Conservation (phyloP, 2,888 invertebrate genomes). For the Phania funesta region DNA sequence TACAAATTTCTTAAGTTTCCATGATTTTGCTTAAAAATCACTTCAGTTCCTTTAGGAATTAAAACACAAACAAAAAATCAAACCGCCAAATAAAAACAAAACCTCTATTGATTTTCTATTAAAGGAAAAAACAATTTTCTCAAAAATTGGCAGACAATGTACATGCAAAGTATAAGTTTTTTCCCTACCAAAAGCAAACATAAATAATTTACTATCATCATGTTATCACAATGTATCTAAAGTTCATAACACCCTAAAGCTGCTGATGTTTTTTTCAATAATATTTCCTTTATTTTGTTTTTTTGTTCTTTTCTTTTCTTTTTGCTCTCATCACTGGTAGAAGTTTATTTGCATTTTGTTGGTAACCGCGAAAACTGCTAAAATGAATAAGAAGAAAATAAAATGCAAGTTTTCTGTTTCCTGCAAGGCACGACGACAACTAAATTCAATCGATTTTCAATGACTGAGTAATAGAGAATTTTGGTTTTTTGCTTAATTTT, state of each 20-base stretch:
- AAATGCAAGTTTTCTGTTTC: slow-evolving; percentile 7
- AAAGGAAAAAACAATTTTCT: slow-evolving; percentile 35
- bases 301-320: background rate
- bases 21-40: background rate
- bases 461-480: slow-evolving; percentile 54
- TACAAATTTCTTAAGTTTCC: background rate
- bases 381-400: background rate
- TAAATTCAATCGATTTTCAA: slow-evolving; percentile 54
- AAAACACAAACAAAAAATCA: slow-evolving; percentile 10
- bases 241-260: slow-evolving; percentile 58
- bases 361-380: slow-evolving; percentile 43
- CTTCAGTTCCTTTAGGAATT: background rate
- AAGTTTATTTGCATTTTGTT: slow-evolving; percentile 65
- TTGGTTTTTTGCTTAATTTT: slow-evolving; percentile 7
- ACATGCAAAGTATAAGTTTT: slow-evolving; percentile 23
- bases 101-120: slow-evolving; percentile 50
- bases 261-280: slow-evolving; percentile 31
- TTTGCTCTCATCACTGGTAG: slow-evolving; percentile 29
- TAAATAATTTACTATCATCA: slow-evolving; percentile 63
- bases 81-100: slow-evolving; percentile 14
- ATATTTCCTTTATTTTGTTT: background rate
- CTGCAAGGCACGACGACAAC: slow-evolving; percentile 20
- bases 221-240: slow-evolving; percentile 54
- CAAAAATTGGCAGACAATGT: slow-evolving; percentile 58
- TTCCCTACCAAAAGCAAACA: slow-evolving; percentile 33